These are phyloP conservation scores for Otolemur crassicaudatus DNA, from an alignment of 2,797 vertebrate genomes.

Conservation along the genomic window DNA sequence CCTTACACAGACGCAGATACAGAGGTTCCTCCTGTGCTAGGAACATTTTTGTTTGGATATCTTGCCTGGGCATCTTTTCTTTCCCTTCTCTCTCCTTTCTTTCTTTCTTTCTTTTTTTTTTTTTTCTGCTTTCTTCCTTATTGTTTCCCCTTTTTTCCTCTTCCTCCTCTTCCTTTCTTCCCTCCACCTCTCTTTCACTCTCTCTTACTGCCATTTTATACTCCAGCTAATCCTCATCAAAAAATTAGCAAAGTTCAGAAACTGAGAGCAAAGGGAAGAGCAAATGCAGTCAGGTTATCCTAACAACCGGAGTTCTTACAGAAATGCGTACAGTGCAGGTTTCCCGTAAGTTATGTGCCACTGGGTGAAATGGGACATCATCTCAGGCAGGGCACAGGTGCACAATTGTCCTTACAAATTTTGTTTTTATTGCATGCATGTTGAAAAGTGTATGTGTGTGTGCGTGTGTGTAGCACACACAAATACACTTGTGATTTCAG, in stretches of 20 bases:
- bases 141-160: neutral
- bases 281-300: neutral
- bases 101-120: neutral
- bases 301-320: neutral
- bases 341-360: neutral
- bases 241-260: constrained; percentile 18
- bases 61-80: neutral
- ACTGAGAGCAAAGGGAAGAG: neutral
- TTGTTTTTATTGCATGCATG: neutral
- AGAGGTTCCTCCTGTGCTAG: neutral
- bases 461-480: neutral
- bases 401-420: neutral
- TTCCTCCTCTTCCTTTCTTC: neutral
- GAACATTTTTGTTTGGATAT: neutral
- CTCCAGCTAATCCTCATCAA: neutral
- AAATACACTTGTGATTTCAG: constrained; percentile 18
- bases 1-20: neutral
- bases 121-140: neutral
- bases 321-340: neutral
- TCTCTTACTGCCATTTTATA: neutral
- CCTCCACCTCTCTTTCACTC: neutral
- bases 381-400: neutral
- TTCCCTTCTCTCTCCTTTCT: neutral
- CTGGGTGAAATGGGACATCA: neutral
- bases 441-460: neutral